Evolutionary conservation across 2,888 invertebrate genomes (phyloP).

Genomic region (Tryphoninae sp.): DNA sequence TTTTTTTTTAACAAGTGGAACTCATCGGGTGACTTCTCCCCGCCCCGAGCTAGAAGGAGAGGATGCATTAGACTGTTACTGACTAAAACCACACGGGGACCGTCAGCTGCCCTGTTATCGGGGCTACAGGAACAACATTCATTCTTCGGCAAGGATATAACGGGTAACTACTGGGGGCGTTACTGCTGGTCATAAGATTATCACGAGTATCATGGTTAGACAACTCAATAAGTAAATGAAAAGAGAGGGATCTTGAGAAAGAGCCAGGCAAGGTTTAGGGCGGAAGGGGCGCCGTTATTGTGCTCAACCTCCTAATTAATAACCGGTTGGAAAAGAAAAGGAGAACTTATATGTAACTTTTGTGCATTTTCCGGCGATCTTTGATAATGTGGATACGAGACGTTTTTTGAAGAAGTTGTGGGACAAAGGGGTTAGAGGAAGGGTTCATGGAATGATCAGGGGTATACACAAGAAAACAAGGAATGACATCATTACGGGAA

Average conservation of each 20-base stretch:
- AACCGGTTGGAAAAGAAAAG: not conserved
- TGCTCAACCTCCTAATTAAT: conserved; percentile 33
- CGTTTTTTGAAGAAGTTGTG: conserved; percentile 26
- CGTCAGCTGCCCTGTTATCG: no score
- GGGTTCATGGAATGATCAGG: no score
- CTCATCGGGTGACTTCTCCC: no score
- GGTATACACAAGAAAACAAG: no score
- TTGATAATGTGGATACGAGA: conserved; percentile 45
- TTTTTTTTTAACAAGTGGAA: no score
- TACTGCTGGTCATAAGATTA: not conserved
- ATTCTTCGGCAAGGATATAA: not conserved
- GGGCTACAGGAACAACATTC: no score
- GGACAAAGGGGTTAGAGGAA: conserved; percentile 9
- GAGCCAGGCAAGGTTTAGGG: conserved; percentile 40
- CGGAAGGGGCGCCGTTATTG: conserved; percentile 27
- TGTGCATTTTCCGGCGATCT: conserved; percentile 53
- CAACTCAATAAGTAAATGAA: not conserved
- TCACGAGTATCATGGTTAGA: no score
- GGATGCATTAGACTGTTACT: no score
- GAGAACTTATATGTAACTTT: conserved; percentile 21
- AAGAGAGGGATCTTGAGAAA: conserved; percentile 1
- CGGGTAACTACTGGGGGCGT: not conserved
- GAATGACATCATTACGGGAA: no score
- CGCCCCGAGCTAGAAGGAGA: no score
- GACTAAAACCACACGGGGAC: no score